Conservation (phyloP, 2,797 vertebrate species). For the Trachurus trachurus region DNA sequence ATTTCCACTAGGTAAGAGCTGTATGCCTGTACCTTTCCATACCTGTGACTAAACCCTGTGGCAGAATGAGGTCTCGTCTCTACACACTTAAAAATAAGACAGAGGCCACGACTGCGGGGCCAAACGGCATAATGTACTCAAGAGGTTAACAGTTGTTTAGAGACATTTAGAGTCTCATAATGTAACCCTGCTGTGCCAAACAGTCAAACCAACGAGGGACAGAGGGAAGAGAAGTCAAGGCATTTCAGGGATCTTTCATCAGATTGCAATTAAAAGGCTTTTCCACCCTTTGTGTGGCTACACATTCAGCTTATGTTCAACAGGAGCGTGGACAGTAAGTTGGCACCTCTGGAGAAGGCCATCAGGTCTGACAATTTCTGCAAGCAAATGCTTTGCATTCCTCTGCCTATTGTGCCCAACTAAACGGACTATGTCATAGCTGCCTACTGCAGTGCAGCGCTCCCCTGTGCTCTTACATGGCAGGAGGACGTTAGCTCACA, state of each 20-base stretch:
- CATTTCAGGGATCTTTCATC: constrained; percentile 73
- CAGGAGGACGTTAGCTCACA: constrained; percentile 66
- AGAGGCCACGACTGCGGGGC: not conserved
- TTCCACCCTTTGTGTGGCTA: constrained; percentile 39
- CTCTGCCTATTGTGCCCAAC: constrained; percentile 55
- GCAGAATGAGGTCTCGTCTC: constrained; percentile 16
- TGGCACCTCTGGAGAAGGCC: constrained; percentile 70
- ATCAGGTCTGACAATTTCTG: constrained; percentile 68
- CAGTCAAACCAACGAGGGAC: constrained; percentile 23
- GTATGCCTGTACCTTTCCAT: constrained; percentile 47
- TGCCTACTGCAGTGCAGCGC: constrained; percentile 48
- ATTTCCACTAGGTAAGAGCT: constrained; percentile 63
- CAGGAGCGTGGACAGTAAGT: constrained; percentile 70
- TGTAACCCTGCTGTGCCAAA: not conserved
- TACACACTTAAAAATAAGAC: not conserved
- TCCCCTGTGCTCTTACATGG: constrained; percentile 49
- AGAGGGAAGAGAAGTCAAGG: constrained; percentile 35
- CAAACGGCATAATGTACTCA: constrained; percentile 3
- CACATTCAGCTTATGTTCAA: constrained; percentile 66
- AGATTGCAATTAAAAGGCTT: constrained; percentile 72
- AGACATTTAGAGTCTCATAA: constrained; percentile 28
- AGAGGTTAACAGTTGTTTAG: constrained; percentile 18
- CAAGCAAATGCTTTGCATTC: constrained; percentile 78
- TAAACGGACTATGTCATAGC: constrained; percentile 53
- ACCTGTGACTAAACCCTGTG: constrained; percentile 41